A percentile compares a stretch with the other conserved stretches of the same genome.
phyloP scores from a whole-genome alignment of 2,113 vertebrate genomes.

The Hydropotes inermis region DNA sequence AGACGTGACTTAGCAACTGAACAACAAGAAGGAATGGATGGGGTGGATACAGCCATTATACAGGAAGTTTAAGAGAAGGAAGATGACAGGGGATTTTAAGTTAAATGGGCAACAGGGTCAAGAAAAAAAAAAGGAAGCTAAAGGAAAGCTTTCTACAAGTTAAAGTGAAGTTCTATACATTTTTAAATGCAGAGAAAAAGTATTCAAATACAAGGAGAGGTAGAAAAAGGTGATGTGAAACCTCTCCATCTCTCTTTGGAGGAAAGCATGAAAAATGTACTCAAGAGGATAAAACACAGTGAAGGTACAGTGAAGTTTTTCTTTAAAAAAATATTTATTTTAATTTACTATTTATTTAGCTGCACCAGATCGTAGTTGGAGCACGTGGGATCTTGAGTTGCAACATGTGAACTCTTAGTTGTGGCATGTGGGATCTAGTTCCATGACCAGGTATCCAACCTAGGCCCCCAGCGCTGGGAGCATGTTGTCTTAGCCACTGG shows the following conservation, averaged over 20 bases:
- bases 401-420: not conserved
- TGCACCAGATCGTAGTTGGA: not conserved
- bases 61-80: not conserved
- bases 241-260: not conserved
- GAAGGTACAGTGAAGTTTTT: not conserved
- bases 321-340: not conserved
- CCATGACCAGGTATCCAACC: not conserved
- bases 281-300: not conserved
- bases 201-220: not conserved
- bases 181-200: not conserved
- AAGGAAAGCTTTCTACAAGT: not conserved
- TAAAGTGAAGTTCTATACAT: not conserved
- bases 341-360: not conserved
- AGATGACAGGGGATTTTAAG: not conserved
- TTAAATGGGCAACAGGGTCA: not conserved
- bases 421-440: not conserved
- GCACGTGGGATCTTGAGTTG: not conserved
- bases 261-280: not conserved
- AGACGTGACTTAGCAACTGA: not conserved
- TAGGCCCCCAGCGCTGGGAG: accelerated
- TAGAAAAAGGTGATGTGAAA: not conserved
- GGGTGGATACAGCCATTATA: not conserved
- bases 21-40: not conserved
- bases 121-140: not conserved
- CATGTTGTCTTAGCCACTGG: not conserved